Base-by-base conservation (phyloP, 2,797 vertebrate genomes). In the Poeciliopsis paucimaculata region DNA sequence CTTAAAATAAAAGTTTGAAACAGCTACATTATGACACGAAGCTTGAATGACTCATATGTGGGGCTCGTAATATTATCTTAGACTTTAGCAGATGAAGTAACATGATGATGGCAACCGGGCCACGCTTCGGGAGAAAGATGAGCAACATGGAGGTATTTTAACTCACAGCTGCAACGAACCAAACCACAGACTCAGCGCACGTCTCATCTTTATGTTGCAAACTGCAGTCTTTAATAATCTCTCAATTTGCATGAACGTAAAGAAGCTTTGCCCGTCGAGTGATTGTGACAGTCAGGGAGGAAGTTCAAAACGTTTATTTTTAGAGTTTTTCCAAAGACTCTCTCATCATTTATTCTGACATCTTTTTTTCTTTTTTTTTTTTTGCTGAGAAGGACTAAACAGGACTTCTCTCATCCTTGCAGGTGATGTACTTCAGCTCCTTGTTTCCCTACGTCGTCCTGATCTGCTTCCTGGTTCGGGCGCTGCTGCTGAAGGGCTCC, bases 341-440 rank as follows among this genome's bases (percentile, higher is more conserved):
- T 16, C n/a, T 26, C 23, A 12, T 47, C 2, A 10, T 16, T n/a
- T 62, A 3, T 34, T 18, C 60, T 62, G 31, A 34, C 11, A 34
- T 23, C 12, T 3, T 57, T 23, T 41, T 41, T 41, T 7, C 7
- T 39, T 55, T n/a, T 20, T 9, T 53, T 36, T 9, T 41, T 28
- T 4, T 60, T 23, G 28, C 20, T 13, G 10, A 8, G 3, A n/a
- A 15, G 8, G 43, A 41, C 23, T 60, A 10, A 45, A 11, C 16
- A 12, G 57, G 18, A 70, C 34, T 36, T n/a, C 18, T 39, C 28
- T 15, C 47, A 10, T 82, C 18, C 82, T 90, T 93, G 31, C 95
- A 99, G 98, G 96, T 99, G 87, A 98, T 99, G 97, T 99, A 99
- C 94, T 99, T 99, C 95, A 99, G 98, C 93, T 99, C 98, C 80